Conservation (phyloP, 2,888 invertebrate species). For the Helicoverpa assulta region DNA sequence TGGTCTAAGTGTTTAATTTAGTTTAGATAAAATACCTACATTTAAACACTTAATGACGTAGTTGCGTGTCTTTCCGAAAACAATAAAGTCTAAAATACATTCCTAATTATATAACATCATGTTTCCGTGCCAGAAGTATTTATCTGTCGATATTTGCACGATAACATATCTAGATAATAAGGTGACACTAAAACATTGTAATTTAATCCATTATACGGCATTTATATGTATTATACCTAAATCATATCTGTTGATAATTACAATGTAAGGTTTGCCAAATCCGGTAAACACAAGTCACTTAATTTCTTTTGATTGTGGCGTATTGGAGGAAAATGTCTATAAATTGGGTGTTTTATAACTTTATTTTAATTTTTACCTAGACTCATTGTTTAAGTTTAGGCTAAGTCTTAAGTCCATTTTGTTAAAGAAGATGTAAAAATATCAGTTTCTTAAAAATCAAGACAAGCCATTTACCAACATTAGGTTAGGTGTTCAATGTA, state of each 20-base stretch:
- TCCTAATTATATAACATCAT: slow-evolving; percentile 29
- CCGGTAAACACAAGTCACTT: slow-evolving; percentile 4
- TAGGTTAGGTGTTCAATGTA: too few species aligned
- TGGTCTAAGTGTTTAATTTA: not conserved
- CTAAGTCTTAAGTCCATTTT: too few species aligned
- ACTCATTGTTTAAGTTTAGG: too few species aligned
- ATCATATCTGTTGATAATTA: slow-evolving; percentile 30
- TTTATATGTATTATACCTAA: slow-evolving; percentile 25
- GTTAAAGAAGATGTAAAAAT: too few species aligned
- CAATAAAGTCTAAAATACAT: slow-evolving; percentile 8
- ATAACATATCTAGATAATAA: slow-evolving; percentile 40
- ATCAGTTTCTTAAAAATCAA: too few species aligned
- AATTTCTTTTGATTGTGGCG: not conserved
- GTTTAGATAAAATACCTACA: slow-evolving; percentile 18
- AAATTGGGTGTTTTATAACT: not conserved
- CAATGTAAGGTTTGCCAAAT: slow-evolving; percentile 37
- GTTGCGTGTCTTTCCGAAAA: slow-evolving; percentile 10
- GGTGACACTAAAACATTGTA: slow-evolving; percentile 33
- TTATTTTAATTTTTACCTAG: not conserved
- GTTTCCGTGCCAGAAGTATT: slow-evolving; percentile 15
- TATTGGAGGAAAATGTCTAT: not conserved
- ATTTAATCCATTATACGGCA: slow-evolving; percentile 34
- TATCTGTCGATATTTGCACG: slow-evolving; percentile 36
- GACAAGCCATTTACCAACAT: too few species aligned
- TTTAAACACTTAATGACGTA: not conserved